Percentiles rank a stretch among this genome's conserved stretches.
Conservation (phyloP, 2,888 invertebrate genomes). For the Lacanobia oleracea region DNA sequence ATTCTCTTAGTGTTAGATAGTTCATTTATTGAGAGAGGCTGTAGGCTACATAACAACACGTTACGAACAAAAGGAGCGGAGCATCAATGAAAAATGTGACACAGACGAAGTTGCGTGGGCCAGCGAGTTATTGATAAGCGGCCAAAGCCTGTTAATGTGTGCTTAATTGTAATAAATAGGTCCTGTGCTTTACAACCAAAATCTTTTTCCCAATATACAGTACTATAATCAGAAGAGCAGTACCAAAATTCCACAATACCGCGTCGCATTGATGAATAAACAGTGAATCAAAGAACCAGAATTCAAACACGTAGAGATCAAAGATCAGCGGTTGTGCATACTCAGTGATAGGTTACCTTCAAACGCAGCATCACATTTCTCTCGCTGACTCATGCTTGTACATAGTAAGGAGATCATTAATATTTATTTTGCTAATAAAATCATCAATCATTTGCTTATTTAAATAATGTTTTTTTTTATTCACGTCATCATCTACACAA, state of each 20-base stretch:
- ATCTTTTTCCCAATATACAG: not conserved
- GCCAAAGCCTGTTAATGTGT: too few relatives aligned
- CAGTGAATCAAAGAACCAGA: slow-evolving; percentile 8
- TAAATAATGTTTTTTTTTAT: not conserved
- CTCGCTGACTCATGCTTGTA: slow-evolving; percentile 40
- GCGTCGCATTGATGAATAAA: slow-evolving; percentile 9
- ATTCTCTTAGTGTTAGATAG: too few relatives aligned
- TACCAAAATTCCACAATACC: not conserved
- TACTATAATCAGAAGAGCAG: not conserved
- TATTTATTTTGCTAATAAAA: slow-evolving; percentile 48
- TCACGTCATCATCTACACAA: not conserved
- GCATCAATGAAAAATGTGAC: too few relatives aligned
- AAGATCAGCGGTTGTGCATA: slow-evolving; percentile 32
- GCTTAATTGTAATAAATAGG: too few relatives aligned
- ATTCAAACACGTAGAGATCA: slow-evolving; percentile 33
- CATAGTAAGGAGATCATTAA: slow-evolving; percentile 25
- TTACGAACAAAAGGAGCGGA: too few relatives aligned
- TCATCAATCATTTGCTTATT: slow-evolving; percentile 31
- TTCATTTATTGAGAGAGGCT: too few relatives aligned
- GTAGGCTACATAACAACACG: too few relatives aligned
- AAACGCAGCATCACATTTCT: slow-evolving; percentile 46
- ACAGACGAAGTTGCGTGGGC: too few relatives aligned
- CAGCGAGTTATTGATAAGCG: too few relatives aligned
- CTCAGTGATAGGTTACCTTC: slow-evolving; percentile 46
- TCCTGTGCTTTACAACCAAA: not conserved